Evolutionary conservation across 1,140 invertebrate species (phyloP), one percentile per base, ranked within the genome.

Genomic region (Drosophila cardini): DNA sequence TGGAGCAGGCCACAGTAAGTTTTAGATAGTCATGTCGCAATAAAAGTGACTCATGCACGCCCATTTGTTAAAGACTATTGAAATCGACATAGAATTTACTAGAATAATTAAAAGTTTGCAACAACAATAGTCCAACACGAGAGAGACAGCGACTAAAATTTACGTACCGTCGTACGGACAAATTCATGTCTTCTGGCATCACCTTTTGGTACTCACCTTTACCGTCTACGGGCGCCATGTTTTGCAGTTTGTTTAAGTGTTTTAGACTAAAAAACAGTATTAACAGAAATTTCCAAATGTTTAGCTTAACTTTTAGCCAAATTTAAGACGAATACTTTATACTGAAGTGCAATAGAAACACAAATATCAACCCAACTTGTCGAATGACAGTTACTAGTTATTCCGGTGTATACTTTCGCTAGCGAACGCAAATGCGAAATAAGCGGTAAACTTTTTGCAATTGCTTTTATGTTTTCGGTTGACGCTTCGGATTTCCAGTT

Each of bases 1-100:
- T 94, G 8, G 92, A 93, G 13, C 94, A 95, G 85, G 95, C 96
- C 0, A 84, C 93, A 93, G 95, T 96, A 93, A 90, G 90, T 76
- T 42, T 26, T 61, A 46, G 43, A 45, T 21, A 52, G 71, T 71
- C 65, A 74, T 55, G 34, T 40, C 36, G 46, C 42, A 30, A 38
- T 38, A 40, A 53, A 30, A 21, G 18, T 63, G 58, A 76, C 48
- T 87, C 84, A 87, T 55, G 67, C 82, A 75, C 64, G 10, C 7
- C 36, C 36, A 45, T 32, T 50, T 38, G 34, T 38, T 16, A 36
- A 62, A 70, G 40, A 61, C 16, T 42, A 63, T 10, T 4, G 21
- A 26, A 26, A 26, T 26, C 13, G 7, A 48, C 53, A 68, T 74
- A 52, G 63, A 87, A 76, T 71, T 80, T 76, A 87, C 76, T 63